These are phyloP conservation scores for Kryptopterus vitreolus DNA, from an alignment of 2,797 vertebrate species.

Conservation along the genomic window DNA sequence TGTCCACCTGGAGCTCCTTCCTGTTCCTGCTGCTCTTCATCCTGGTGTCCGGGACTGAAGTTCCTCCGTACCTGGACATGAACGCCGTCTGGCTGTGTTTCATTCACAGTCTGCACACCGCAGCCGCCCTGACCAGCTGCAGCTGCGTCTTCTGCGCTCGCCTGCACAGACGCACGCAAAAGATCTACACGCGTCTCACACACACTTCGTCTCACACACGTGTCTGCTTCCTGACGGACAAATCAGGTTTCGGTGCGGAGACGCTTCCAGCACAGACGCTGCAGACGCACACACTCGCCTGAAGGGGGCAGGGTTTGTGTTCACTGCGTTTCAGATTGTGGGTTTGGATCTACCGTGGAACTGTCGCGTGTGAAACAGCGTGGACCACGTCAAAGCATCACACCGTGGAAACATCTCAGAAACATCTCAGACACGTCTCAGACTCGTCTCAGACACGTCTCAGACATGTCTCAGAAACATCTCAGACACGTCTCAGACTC, in stretches of 20 bases:
- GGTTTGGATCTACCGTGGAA: no score
- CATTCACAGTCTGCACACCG: constrained; percentile 20
- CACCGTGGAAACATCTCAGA: no score
- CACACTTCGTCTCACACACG: not conserved
- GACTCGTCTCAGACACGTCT: no score
- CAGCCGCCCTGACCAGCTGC: constrained; percentile 6
- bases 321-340: no score
- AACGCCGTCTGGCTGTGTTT: constrained; percentile 16
- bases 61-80: constrained; percentile 72
- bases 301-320: no score
- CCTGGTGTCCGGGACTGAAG: constrained; percentile 65
- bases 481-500: no score
- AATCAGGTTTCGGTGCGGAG: not conserved
- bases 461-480: no score
- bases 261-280: not conserved
- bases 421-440: no score
- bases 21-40: constrained; percentile 70
- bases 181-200: not conserved
- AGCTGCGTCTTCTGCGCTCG: constrained; percentile 1
- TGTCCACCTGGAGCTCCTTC: constrained; percentile 79
- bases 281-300: not conserved
- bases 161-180: not conserved
- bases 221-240: not conserved
- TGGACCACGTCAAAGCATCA: no score
- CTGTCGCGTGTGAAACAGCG: no score